Evolutionary conservation across 2,797 vertebrate species (phyloP), one percentile per base, ranked within the genome.

Genomic region (Leptoclinus maculatus): DNA sequence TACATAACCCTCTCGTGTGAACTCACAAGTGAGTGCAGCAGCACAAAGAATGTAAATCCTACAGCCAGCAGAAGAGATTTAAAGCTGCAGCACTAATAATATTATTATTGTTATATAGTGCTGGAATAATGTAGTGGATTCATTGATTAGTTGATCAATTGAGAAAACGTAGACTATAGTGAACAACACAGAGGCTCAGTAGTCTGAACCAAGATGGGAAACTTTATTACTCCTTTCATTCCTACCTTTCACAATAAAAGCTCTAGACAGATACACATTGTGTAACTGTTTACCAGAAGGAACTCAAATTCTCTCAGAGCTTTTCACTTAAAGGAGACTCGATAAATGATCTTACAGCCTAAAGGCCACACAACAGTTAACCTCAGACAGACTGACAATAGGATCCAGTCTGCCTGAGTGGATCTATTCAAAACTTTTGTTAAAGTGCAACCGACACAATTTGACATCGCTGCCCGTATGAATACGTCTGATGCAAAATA

Each of bases 1-100:
- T 56, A 68, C 23, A 23, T n/a, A 16, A 49, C 49, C 53, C 53
- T 49, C 29, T 17, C 47, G 7, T 0, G 3, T 49, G 29, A 41
- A 41, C 11, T 16, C 59, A 34, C 36, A 10, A 39, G 39, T 23
- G 21, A 41, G 12, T n/a, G n/a, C 51, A 65, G 64, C 62, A 47
- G 39, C 9, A 49, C 63, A 59, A 39, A 23, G 14, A 68, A 60
- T 68, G 57, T 62, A 62, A 76, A 76, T 41, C 63, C 3, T 3
- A 65, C 49, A 54, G 27, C 16, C 41, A 25, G 59, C 2, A 16
- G 63, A 29, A 32, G 41, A 47, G 34, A 34, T 45, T 65, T 45
- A 56, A 51, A 67, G 45, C 56, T 34, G 45, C 56, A 62, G 65
- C 13, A 2, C 13, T 32, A 7, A 1, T 7, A 45, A 7, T 45